Conservation (phyloP, 2,888 invertebrate species). For the Mythimna impura region DNA sequence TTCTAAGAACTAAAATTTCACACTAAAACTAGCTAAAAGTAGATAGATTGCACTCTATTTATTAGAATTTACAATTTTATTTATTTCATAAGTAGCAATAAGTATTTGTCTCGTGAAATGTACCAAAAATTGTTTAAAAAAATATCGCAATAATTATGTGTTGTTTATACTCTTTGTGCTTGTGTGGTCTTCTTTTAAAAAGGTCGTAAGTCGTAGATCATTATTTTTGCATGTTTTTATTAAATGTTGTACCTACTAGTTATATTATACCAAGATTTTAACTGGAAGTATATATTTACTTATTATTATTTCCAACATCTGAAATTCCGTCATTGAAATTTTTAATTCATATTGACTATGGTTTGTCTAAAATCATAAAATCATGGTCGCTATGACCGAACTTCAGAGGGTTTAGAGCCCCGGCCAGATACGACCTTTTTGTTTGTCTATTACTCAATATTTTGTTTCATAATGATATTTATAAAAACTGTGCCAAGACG, state of each 20-base stretch:
- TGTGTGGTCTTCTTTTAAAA: slow-evolving; percentile 30
- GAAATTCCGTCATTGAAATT: not conserved
- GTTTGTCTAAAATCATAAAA: not conserved
- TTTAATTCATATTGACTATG: not conserved
- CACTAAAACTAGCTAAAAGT: slow-evolving; percentile 74
- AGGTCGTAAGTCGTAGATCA: slow-evolving; percentile 48
- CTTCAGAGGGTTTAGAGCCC: not conserved
- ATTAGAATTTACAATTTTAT: slow-evolving; percentile 68
- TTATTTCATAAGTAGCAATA: slow-evolving; percentile 61
- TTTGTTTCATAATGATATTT: slow-evolving; percentile 10
- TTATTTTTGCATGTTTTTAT: slow-evolving; percentile 4
- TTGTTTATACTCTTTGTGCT: slow-evolving; percentile 39
- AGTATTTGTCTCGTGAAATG: slow-evolving; percentile 59
- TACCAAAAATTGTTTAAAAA: slow-evolving; percentile 49
- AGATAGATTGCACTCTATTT: slow-evolving; percentile 76
- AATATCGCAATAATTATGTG: slow-evolving; percentile 53
- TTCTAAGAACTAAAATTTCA: slow-evolving; percentile 70
- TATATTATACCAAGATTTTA: not conserved
- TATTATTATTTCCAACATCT: not conserved
- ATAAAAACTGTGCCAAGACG: slow-evolving; percentile 65
- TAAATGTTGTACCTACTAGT: not conserved
- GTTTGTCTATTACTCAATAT: slow-evolving; percentile 18
- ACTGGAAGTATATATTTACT: not conserved
- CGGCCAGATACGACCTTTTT: slow-evolving; percentile 41
- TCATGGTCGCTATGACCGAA: not conserved